Percentiles rank a stretch among this genome's conserved stretches.
Evolutionary conservation across 2,888 invertebrate genomes (phyloP).

Genomic region (Pyrrhosoma nymphula): DNA sequence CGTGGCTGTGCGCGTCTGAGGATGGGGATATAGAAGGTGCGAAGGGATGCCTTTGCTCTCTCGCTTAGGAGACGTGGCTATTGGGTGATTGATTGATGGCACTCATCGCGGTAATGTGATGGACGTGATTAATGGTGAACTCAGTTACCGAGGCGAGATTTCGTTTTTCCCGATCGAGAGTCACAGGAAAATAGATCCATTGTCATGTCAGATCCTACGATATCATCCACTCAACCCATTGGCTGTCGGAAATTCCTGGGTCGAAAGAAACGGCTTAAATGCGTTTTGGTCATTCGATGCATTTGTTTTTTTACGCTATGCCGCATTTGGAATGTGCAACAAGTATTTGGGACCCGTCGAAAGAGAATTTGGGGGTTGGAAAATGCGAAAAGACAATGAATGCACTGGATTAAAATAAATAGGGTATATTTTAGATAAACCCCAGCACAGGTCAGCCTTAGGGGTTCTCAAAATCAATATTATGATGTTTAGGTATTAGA

Average conservation of each 20-base stretch:
- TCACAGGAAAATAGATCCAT: not conserved
- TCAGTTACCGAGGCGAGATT: not conserved
- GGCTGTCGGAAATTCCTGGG: not conserved
- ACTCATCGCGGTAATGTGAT: not conserved
- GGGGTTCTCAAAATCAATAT: too few relatives aligned
- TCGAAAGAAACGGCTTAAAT: not conserved
- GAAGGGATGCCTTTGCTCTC: too few relatives aligned
- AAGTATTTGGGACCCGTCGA: too few relatives aligned
- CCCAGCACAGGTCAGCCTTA: too few relatives aligned
- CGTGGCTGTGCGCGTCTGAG: not conserved
- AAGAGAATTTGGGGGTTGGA: too few relatives aligned
- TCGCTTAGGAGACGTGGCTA: not conserved
- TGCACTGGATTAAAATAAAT: too few relatives aligned
- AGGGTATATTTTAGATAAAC: too few relatives aligned
- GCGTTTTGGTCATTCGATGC: not conserved
- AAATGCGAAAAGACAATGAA: too few relatives aligned
- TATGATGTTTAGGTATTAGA: too few relatives aligned
- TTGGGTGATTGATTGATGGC: not conserved
- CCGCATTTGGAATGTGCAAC: too few relatives aligned
- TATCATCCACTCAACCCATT: not conserved
- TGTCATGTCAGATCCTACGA: not conserved
- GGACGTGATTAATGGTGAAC: not conserved
- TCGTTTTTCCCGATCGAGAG: not conserved
- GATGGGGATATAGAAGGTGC: not conserved
- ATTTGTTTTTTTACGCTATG: too few relatives aligned